Percentiles rank a stretch among this genome's conserved stretches.
Evolutionary conservation across 23 tunicate genomes (phyloP).

Genomic region (Styela clava): DNA sequence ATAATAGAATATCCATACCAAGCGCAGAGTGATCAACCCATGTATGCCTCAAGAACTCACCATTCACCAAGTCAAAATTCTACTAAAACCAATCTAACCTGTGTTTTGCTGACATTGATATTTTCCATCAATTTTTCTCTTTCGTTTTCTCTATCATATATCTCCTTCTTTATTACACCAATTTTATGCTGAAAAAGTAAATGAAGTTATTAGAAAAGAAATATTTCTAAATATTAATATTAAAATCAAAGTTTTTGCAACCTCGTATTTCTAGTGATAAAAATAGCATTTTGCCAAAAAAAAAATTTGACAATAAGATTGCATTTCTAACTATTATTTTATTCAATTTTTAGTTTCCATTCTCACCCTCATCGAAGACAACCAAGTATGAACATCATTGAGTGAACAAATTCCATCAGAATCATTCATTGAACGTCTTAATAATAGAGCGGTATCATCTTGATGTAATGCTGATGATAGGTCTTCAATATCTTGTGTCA

Average conservation of each 20-base stretch:
- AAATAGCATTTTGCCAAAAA: no score
- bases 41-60: no score
- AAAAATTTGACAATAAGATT: no score
- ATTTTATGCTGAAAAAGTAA: slow-evolving; percentile 26
- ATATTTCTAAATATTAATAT: no score
- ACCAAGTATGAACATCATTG: slow-evolving; percentile 44
- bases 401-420: slow-evolving; percentile 25
- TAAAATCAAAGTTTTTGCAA: no score
- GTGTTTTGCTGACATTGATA: slow-evolving; percentile 26
- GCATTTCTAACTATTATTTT: no score
- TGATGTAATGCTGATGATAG: slow-evolving; percentile 41
- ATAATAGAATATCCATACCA: no score
- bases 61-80: no score
- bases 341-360: no score
- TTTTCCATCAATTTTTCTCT: slow-evolving; percentile 38
- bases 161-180: slow-evolving; percentile 57
- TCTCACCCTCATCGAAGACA: slow-evolving; percentile 50
- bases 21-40: no score
- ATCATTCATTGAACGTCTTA: slow-evolving; percentile 24
- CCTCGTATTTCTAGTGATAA: no score
- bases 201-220: no score
- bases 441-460: slow-evolving; percentile 24
- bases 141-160: slow-evolving; percentile 22
- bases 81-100: neutral
- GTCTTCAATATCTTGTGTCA: slow-evolving; percentile 46